Evolutionary conservation across 2,888 invertebrate species (phyloP).

Genomic region (Mythimna albipuncta): DNA sequence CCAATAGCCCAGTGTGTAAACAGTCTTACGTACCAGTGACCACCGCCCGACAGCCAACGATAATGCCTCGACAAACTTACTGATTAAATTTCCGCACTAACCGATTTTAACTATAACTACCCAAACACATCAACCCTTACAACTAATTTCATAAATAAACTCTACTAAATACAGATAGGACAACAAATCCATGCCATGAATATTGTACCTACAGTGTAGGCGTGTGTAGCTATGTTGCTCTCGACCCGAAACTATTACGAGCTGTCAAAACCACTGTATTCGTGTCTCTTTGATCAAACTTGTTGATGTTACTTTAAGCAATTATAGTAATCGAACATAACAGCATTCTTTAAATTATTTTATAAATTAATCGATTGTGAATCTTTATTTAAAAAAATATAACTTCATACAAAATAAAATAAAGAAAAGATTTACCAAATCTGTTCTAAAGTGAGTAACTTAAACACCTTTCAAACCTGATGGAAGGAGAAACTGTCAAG

Average conservation of each 20-base stretch:
- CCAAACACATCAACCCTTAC: slow-evolving; percentile 63
- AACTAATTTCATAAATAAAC: slow-evolving; percentile 72
- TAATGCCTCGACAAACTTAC: slow-evolving; percentile 73
- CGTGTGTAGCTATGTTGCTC: background rate
- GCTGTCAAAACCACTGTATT: slow-evolving; percentile 49
- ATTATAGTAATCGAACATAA: slow-evolving; percentile 1
- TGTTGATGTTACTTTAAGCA: slow-evolving; percentile 25
- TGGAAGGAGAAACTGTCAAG: too few species aligned
- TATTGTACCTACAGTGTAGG: background rate
- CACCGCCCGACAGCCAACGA: slow-evolving; percentile 65
- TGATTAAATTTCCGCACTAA: slow-evolving; percentile 76
- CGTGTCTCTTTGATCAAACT: slow-evolving; percentile 57
- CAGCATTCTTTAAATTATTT: slow-evolving; percentile 19
- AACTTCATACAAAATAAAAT: too few species aligned
- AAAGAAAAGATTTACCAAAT: too few species aligned
- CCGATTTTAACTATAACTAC: slow-evolving; percentile 70
- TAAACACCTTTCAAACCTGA: too few species aligned
- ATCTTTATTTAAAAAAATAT: background rate
- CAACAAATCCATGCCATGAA: slow-evolving; percentile 3
- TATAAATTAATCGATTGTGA: background rate
- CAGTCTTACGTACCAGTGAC: slow-evolving; percentile 54
- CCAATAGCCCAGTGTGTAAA: slow-evolving; percentile 36
- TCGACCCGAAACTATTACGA: slow-evolving; percentile 33
- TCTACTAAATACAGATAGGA: slow-evolving; percentile 24
- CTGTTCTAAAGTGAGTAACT: too few species aligned